Evolutionary conservation across 2,113 vertebrate species (phyloP).

Genomic region (Procapra przewalskii): DNA sequence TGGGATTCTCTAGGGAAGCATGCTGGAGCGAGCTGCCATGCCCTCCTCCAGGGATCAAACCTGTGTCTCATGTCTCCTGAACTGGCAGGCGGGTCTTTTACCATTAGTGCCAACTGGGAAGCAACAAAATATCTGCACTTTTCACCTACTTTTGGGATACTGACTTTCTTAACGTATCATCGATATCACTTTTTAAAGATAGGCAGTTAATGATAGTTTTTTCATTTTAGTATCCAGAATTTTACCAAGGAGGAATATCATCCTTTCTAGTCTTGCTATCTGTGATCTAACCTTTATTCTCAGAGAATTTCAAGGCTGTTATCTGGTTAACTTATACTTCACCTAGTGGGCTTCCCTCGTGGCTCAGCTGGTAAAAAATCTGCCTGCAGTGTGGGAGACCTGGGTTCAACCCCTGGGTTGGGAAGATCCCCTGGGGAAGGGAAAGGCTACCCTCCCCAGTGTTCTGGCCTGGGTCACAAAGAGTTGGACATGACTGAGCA

Average conservation of each 20-base stretch:
- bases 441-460: not conserved
- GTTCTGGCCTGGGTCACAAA: not conserved
- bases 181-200: not conserved
- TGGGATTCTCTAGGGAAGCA: not conserved
- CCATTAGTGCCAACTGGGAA: not conserved
- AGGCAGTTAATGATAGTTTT: not conserved
- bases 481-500: not conserved
- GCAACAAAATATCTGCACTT: not conserved
- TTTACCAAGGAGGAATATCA: not conserved
- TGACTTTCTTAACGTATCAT: not conserved
- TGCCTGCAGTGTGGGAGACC: not conserved
- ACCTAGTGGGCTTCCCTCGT: not conserved
- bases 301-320: not conserved
- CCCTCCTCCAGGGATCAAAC: not conserved
- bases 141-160: not conserved
- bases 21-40: rapidly evolving
- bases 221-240: not conserved
- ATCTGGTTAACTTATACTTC: not conserved
- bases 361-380: not conserved
- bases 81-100: not conserved
- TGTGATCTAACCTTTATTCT: not conserved
- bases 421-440: not conserved
- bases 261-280: not conserved
- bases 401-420: not conserved
- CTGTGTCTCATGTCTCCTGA: not conserved